Evolutionary conservation across 2,888 invertebrate species (phyloP).

Genomic region (Willowsia nigromaculata): DNA sequence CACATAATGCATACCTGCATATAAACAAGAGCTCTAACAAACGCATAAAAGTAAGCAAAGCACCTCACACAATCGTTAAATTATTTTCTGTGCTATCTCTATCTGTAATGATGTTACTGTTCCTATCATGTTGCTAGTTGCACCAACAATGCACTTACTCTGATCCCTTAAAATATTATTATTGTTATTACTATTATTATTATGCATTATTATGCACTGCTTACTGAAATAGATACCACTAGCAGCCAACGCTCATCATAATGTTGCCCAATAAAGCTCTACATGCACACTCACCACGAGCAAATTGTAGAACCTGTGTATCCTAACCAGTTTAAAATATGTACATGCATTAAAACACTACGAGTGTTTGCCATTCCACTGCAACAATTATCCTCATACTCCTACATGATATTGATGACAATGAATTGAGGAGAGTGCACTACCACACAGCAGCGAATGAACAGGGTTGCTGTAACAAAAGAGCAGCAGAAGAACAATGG

Average conservation of each 20-base stretch:
- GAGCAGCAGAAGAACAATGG: background rate
- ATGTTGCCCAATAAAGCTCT: background rate
- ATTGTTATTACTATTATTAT: background rate
- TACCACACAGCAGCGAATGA: background rate
- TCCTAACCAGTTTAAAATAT: background rate
- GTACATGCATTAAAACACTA: slow-evolving; percentile 36
- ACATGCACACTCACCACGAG: background rate
- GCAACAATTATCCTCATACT: slow-evolving; percentile 5
- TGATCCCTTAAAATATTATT: background rate
- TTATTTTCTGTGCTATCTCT: too few species aligned
- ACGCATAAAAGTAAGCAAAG: too few species aligned
- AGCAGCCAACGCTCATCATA: background rate
- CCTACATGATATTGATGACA: background rate
- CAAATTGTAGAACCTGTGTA: too few species aligned
- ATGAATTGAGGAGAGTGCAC: slow-evolving; percentile 7
- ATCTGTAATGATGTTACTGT: too few species aligned
- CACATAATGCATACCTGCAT: background rate
- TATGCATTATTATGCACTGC: background rate
- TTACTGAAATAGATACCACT: slow-evolving; percentile 3
- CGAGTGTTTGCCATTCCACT: background rate
- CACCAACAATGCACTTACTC: background rate
- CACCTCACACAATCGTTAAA: too few species aligned
- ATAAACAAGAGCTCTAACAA: background rate
- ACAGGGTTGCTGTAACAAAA: background rate
- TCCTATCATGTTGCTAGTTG: background rate